phyloP scores from a whole-genome alignment of 2,888 invertebrate genomes.

The Archaeoteleia sp. region DNA sequence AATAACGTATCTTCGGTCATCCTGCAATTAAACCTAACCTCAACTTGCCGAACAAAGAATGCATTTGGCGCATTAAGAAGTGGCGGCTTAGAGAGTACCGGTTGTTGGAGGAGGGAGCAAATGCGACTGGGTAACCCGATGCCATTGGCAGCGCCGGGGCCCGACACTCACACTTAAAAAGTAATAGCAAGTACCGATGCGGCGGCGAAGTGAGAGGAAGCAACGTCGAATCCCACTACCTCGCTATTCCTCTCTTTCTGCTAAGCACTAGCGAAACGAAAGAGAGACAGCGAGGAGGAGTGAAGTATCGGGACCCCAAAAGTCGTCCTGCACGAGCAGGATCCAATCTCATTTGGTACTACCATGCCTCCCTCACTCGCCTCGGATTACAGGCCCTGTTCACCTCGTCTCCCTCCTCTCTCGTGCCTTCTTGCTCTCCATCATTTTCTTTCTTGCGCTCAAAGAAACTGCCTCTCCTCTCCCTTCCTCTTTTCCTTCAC shows the following conservation, averaged over 20 bases:
- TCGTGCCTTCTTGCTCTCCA: constrained; percentile 18
- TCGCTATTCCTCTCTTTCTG: constrained; percentile 13
- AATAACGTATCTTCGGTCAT: not conserved
- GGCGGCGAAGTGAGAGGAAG: constrained; percentile 38
- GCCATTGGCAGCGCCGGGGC: constrained; percentile 54
- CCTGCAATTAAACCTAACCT: not conserved
- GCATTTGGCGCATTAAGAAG: constrained; percentile 60
- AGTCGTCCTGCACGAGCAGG: constrained; percentile 61
- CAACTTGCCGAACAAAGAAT: constrained; percentile 58
- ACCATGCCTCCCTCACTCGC: constrained; percentile 48
- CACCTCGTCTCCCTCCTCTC: constrained; percentile 19
- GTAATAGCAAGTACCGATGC: constrained; percentile 34
- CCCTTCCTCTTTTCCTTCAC: not conserved
- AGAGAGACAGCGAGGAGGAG: constrained; percentile 20
- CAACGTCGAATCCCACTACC: constrained; percentile 12
- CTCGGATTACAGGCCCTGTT: constrained; percentile 29
- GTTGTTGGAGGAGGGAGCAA: constrained; percentile 36
- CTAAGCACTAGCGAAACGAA: constrained; percentile 10
- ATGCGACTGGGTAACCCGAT: constrained; percentile 61
- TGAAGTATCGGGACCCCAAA: constrained; percentile 51
- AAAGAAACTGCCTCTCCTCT: not conserved
- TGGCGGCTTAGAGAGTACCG: constrained; percentile 11
- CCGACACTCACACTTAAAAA: constrained; percentile 31
- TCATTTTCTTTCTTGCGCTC: constrained; percentile 1
- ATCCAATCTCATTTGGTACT: constrained; percentile 64